Evolutionary conservation across 2,113 vertebrate species (phyloP), one percentile per base, ranked within the genome.

Genomic region (Trichechus manatus): DNA sequence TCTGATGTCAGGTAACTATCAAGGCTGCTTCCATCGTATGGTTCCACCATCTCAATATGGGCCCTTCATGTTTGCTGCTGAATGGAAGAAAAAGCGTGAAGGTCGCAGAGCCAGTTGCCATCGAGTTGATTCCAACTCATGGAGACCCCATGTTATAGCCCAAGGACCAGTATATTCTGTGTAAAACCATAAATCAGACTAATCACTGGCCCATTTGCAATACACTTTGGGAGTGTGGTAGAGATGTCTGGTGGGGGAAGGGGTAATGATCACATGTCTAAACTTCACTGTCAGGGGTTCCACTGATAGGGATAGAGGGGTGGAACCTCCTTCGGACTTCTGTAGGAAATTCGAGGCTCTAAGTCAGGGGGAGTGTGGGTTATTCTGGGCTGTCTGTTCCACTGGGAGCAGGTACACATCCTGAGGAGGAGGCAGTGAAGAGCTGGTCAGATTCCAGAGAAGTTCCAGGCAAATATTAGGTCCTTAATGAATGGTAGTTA

Each of bases 191-290:
- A 70, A 78, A 59, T 68, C 75, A 84, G 63, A 85, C 20, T 68
- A 79, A 88, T 61, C 78, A 88, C 47, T 29, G 80, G 50, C n/a
- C 93, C 19, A 88, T 88, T 88, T 85, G 47, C 47, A 80, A 95
- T 64, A 87, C 0, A 84, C 19, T 84, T 79, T 63, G 44, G 80
- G 27, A 50, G 31, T 33, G 8, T 14, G 77, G n/a, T 72, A 59
- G 31, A 83, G 36, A 59, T n/a, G 31, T 59, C 22, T 13, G 9
- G 19, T 87, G 42, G 22, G 6, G n/a, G 19, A 6, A 47, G 20
- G 11, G 50, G 0, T 5, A 19, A n/a, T 75, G 59, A 96, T 17
- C 36, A 83, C 31, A 14, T 39, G 72, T 50, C 56, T 27, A 80
- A 78, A 84, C 72, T 87, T 79, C 29, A 19, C 31, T 42, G 42